Evolutionary conservation across 2,888 invertebrate genomes (phyloP), one percentile per base, ranked within the genome.

Genomic region (Notodonta ziczac): DNA sequence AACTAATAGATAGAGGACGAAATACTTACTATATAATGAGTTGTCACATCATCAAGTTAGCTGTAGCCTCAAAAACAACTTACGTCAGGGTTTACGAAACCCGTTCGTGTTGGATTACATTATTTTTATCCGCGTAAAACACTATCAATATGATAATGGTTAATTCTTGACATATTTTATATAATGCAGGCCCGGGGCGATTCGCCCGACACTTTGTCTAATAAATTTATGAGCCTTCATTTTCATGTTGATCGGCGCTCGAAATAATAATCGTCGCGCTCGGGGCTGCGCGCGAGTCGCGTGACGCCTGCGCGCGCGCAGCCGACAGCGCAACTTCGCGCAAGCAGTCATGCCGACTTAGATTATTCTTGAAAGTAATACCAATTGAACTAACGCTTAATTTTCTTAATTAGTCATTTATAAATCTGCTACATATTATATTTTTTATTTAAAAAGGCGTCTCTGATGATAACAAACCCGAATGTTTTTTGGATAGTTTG

Each of bases 211-310:
- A 92, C 92, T 92, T 90, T 91, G 93, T 93, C 93, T 93, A 93
- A 93, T 93, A 93, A 93, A 93, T 93, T 93, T 93, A 93, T 91
- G 91, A 86, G 83, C 89, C 85, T 90, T 87, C 91, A 91, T 92
- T 91, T 92, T 92, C 89, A 91, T 90, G 91, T 91, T 92, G 91
- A 93, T 91, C 92, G 93, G 88, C 82, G 89, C 85, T 91, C 91
- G 88, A 91, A 93, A 89, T 91, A 89, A 92, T 93, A 91, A 92
- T 91, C 90, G 89, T 85, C 88, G 88, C 77, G 91, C 92, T 91
- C 78, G 83, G 78, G 92, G 93, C 86, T 84, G 82, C 82, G 83
- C 84, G 81, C 78, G 82, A 83, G 80, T 78, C 82, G 82, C 80
- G 81, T 83, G 83, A 78, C 81, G 80, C 73, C 64, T 69, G 68